These are phyloP conservation scores for Cylindroiulus punctatus DNA, from an alignment of 2,888 invertebrate species.

Conservation along the genomic window DNA sequence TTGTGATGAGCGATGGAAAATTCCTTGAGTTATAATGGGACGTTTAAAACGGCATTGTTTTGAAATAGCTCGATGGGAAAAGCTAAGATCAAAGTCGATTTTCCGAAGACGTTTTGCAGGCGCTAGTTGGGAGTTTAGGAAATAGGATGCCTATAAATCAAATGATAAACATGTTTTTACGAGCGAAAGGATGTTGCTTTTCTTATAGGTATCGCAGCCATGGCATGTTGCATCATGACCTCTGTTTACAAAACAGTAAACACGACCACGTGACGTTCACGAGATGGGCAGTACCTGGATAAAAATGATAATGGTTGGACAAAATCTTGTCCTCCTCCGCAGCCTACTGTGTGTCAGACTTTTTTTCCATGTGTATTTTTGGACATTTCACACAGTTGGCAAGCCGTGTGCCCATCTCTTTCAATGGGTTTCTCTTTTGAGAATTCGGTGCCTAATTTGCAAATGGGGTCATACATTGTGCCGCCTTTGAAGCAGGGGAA, in stretches of 20 bases:
- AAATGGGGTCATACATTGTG: background rate
- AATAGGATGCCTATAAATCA: slow-evolving; percentile 10
- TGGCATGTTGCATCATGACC: background rate
- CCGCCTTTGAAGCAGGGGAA: background rate
- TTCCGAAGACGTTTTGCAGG: too few species aligned
- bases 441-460: slow-evolving; percentile 1
- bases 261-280: background rate
- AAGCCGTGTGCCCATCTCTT: background rate
- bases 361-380: background rate
- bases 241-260: background rate
- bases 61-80: background rate
- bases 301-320: background rate
- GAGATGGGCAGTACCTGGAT: background rate
- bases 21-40: too few species aligned
- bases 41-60: background rate
- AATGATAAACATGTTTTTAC: background rate
- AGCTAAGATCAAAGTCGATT: background rate
- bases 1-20: too few species aligned
- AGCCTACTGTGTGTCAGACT: too few species aligned
- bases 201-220: background rate
- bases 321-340: background rate
- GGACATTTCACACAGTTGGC: background rate
- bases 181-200: background rate
- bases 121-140: background rate
- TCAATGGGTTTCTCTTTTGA: background rate